Percentiles rank a stretch among this genome's conserved stretches.
Evolutionary conservation across 2,113 vertebrate species (phyloP).

Genomic region (Tichodroma muraria): DNA sequence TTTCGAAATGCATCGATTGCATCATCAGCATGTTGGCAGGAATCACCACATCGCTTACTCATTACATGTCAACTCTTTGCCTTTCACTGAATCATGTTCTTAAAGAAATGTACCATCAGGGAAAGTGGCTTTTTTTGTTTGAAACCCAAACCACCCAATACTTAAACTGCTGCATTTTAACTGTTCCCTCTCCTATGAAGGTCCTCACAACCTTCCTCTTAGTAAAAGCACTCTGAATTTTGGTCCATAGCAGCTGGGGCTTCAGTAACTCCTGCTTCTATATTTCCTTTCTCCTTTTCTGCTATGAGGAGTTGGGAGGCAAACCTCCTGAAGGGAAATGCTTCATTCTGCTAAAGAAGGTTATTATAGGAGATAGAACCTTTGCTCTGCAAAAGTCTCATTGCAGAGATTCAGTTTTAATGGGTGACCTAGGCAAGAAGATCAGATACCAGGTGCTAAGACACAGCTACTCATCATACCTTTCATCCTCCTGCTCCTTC

Average conservation of each 20-base stretch:
- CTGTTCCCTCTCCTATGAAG: not conserved
- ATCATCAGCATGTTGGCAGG: not conserved
- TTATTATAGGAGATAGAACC: not conserved
- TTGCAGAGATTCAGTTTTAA: not conserved
- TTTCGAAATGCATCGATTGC: not conserved
- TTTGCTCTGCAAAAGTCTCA: not conserved
- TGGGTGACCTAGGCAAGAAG: not conserved
- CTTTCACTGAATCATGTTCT: not conserved
- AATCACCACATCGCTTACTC: not conserved
- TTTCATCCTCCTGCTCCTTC: not conserved
- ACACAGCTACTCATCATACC: not conserved
- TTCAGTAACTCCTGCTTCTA: not conserved
- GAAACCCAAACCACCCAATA: not conserved
- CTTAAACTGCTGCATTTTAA: not conserved
- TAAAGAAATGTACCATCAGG: not conserved
- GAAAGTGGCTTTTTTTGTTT: not conserved
- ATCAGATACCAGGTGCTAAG: not conserved
- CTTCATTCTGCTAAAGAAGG: not conserved
- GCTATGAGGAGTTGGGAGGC: not conserved
- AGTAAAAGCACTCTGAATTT: not conserved
- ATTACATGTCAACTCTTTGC: not conserved
- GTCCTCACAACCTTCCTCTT: not conserved
- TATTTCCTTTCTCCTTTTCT: not conserved
- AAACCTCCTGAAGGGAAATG: not conserved
- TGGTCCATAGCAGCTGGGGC: not conserved